Base-by-base conservation (phyloP, 2,888 invertebrate species). In the Dasysyrphus albostriatus region DNA sequence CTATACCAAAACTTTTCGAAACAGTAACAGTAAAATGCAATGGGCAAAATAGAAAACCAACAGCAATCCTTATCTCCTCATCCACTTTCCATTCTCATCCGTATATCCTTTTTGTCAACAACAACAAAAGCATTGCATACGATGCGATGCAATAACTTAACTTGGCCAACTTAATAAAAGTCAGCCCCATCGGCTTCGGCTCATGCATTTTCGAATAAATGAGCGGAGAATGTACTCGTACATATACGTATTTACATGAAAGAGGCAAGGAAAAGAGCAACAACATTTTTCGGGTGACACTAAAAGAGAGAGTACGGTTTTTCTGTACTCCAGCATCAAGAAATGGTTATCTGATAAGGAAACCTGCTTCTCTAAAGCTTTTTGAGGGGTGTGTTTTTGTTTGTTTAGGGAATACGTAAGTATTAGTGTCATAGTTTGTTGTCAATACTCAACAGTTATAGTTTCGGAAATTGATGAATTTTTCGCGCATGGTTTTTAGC, bases 361-460 rank as follows among this genome's bases (percentile, higher is more conserved):
- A 83, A 63, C 74, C 63, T 32, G 61, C 16, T 24, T 24, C 2
- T 24, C 3, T 51, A 72, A 63, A 83, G 83, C 83, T 87, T 83
- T 82, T 87, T 83, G 54, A 87, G 87, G 87, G 87, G 87, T 87
- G 87, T 87, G 87, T 87, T 87, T 87, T 87, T 87, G 87, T 87
- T 87, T 87, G 87, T 87, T 87, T 87, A 83, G 75, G 39, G 9
- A 34, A 19, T 32, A 44, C 39, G 56, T 58, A 69, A 72, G 87
- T 87, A 24, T 78, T 70, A 19, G 87, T 79, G 47, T 37, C 16
- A 24, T 47, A 65, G 83, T 75, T 87, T 87, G 75, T 87, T 87
- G 82, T 87, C 87, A 83, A 72, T 87, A 87, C 87, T 87, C 87
- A 87, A 87, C 87, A 87, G 87, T 87, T 87, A 87, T 87, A 87